Conservation (phyloP, 2,113 vertebrate genomes). For the Burhinus oedicnemus region DNA sequence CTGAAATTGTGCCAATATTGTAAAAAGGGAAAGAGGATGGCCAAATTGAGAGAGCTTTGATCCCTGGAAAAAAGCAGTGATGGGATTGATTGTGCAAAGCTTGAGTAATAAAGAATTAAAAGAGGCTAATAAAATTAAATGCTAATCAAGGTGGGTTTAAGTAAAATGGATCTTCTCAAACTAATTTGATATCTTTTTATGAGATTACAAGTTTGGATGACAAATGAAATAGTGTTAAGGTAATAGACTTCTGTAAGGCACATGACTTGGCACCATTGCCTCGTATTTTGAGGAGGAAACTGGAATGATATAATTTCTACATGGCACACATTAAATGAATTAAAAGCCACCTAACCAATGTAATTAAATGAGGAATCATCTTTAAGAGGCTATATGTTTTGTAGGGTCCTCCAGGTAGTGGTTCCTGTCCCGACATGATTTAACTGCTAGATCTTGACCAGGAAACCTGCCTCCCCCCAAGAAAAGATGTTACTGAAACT, state of each 20-base stretch:
- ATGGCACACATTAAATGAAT: background rate
- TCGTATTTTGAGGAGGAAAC: constrained; percentile 4
- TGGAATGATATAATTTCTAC: background rate
- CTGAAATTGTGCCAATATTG: background rate
- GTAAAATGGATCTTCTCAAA: constrained; percentile 28
- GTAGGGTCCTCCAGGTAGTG: background rate
- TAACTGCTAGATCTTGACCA: background rate
- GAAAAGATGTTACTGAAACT: background rate
- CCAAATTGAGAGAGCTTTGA: background rate
- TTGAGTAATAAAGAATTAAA: constrained; percentile 50
- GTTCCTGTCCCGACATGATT: background rate
- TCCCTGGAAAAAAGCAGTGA: background rate
- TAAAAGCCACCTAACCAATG: background rate
- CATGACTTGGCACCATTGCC: constrained; percentile 15
- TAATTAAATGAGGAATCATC: background rate
- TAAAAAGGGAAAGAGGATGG: background rate
- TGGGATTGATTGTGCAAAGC: background rate
- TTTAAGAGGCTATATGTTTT: background rate
- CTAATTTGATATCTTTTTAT: constrained; percentile 42
- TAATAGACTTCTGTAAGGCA: constrained; percentile 53
- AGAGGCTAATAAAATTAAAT: constrained; percentile 57
- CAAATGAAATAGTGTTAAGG: constrained; percentile 31
- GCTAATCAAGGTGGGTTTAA: constrained; percentile 49
- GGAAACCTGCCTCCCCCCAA: background rate
- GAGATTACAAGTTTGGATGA: constrained; percentile 36